Percentiles rank a stretch among this genome's conserved stretches.
Conservation (phyloP, 2,888 invertebrate species). For the Sphaerophoria taeniata region DNA sequence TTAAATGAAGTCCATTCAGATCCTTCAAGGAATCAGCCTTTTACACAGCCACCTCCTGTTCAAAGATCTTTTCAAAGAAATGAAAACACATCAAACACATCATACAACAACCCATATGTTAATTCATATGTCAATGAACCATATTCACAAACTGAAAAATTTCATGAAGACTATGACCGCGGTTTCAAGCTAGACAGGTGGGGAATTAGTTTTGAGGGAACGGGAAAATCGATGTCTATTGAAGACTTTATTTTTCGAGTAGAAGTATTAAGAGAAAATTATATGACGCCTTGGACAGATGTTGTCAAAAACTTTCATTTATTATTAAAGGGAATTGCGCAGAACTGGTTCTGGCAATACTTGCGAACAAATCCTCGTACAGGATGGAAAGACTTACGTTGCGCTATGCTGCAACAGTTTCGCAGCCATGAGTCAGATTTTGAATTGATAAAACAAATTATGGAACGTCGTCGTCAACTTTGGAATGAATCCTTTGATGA, state of each 20-base stretch:
- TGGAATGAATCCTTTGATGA: constrained; percentile 6
- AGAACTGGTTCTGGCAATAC: constrained; percentile 29
- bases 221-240: constrained; percentile 5
- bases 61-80: too few species aligned
- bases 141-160: neutral
- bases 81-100: neutral
- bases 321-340: neutral
- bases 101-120: neutral
- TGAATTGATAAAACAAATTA: constrained; percentile 20
- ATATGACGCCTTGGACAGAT: constrained; percentile 6
- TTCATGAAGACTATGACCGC: neutral
- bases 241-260: constrained; percentile 27
- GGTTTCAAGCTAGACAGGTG: neutral
- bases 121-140: neutral
- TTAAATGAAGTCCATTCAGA: too few species aligned
- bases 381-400: neutral
- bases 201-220: neutral
- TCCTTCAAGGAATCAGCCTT: too few species aligned
- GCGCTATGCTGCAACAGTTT: neutral
- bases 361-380: neutral
- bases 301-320: constrained; percentile 19
- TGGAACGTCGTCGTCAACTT: constrained; percentile 10
- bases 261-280: neutral
- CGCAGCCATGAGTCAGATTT: neutral
- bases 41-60: too few species aligned